phyloP scores from a whole-genome alignment of 1,140 invertebrate genomes.

The Tribolium madens region DNA sequence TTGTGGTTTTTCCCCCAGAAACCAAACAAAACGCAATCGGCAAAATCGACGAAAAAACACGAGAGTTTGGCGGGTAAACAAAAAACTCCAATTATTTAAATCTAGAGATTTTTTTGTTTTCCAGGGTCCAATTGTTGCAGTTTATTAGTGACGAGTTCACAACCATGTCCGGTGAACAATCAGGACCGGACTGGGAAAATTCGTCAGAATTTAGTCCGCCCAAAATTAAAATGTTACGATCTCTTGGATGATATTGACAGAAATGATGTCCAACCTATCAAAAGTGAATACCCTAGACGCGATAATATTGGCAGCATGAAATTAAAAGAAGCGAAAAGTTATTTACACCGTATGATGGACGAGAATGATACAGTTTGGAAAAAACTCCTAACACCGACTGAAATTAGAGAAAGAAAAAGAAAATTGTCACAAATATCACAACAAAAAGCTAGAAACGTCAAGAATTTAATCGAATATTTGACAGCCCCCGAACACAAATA shows the following conservation, averaged over 20 bases:
- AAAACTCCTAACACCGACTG: conserved; percentile 40
- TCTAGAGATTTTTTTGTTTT: neutral
- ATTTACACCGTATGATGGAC: conserved; percentile 44
- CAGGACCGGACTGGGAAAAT: neutral
- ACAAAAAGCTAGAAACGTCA: conserved; percentile 2
- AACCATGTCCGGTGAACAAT: neutral
- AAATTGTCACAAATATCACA: neutral
- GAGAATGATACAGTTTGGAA: conserved; percentile 48
- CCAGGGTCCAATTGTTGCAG: neutral
- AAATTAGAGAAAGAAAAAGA: neutral
- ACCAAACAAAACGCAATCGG: conserved; percentile 1
- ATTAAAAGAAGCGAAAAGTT: conserved; percentile 16
- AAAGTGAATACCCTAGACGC: conserved; percentile 61
- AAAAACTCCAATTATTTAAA: neutral
- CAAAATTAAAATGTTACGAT: conserved; percentile 42
- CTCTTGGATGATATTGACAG: conserved; percentile 61
- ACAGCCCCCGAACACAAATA: conserved; percentile 34
- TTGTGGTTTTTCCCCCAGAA: conserved; percentile 54
- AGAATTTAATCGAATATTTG: conserved; percentile 7
- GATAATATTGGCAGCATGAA: conserved; percentile 49
- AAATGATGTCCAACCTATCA: conserved; percentile 60
- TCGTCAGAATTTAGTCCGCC: neutral
- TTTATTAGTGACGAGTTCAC: conserved; percentile 4
- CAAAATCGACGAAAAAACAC: conserved; percentile 21
- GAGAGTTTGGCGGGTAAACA: neutral